These are phyloP conservation scores for Plestiodon gilberti DNA, from an alignment of 2,113 vertebrate genomes.

Conservation along the genomic window DNA sequence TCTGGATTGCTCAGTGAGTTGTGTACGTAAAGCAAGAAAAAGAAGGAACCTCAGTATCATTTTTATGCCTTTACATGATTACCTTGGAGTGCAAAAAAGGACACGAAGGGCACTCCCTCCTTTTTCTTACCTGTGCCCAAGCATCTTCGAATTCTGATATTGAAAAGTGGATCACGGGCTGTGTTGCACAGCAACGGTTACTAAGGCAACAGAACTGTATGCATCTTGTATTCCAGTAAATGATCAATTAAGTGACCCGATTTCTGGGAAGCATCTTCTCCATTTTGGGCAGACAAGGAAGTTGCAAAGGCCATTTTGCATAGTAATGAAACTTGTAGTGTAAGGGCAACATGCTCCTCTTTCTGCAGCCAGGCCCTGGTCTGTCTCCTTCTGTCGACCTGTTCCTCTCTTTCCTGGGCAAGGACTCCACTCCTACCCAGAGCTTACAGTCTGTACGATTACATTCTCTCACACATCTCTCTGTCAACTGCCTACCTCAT, in stretches of 20 bases:
- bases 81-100: neutral
- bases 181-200: constrained; percentile 66
- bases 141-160: constrained; percentile 48
- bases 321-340: neutral
- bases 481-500: neutral
- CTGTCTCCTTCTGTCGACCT: rapidly evolving
- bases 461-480: neutral
- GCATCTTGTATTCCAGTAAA: constrained; percentile 63
- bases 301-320: neutral
- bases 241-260: constrained; percentile 58
- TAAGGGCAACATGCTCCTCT: neutral
- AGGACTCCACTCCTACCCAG: neutral
- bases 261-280: constrained; percentile 49
- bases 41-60: neutral
- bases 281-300: constrained; percentile 16
- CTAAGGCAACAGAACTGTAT: constrained; percentile 60
- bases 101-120: constrained; percentile 7
- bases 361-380: neutral
- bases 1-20: neutral
- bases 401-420: rapidly evolving
- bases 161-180: constrained; percentile 60
- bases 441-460: neutral
- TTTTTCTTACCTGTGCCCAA: constrained; percentile 5
- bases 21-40: neutral
- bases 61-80: neutral